Evolutionary conservation across 2,797 vertebrate species (phyloP), one percentile per base, ranked within the genome.

Genomic region (Microcaecilia unicolor): DNA sequence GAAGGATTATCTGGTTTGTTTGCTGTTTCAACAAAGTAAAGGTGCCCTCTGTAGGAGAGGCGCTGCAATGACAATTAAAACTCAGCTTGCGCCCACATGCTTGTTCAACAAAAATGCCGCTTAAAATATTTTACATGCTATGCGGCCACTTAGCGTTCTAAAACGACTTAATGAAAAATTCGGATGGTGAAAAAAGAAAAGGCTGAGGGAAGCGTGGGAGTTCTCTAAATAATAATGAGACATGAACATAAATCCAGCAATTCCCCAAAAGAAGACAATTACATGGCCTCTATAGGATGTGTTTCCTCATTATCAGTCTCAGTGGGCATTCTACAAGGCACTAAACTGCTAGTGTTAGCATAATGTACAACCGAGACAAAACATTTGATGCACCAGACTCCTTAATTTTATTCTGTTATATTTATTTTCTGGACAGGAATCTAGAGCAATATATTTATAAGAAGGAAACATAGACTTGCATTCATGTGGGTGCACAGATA

Each of bases 41-140:
- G 61, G 66, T 70, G 75, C 82, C 84, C 81, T 84, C 84, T 86
- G 45, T 81, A 81, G 84, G 84, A 66, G 4, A 69, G 47, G 58
- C 34, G 26, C 27, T 67, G 71, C 60, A 81, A 79, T 29, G n/a
- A n/a, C n/a, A n/a, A n/a, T n/a, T n/a, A n/a, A n/a, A n/a, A n/a
- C n/a, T n/a, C n/a, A n/a, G n/a, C n/a, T n/a, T n/a, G n/a, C n/a
- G n/a, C n/a, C n/a, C n/a, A n/a, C n/a, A n/a, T n/a, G n/a, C n/a
- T n/a, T n/a, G n/a, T n/a, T n/a, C n/a, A n/a, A n/a, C n/a, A n/a
- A n/a, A n/a, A n/a, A 68, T 61, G 64, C 31, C 44, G 36, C 36
- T 43, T 10, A 15, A 42, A 5, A 42, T 37, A 9, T 25, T 12
- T 35, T 18, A 28, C 34, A 46, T 21, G 46, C 39, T 49, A 41